Conservation (phyloP, 1,140 invertebrate genomes). For the Polyergus mexicanus region DNA sequence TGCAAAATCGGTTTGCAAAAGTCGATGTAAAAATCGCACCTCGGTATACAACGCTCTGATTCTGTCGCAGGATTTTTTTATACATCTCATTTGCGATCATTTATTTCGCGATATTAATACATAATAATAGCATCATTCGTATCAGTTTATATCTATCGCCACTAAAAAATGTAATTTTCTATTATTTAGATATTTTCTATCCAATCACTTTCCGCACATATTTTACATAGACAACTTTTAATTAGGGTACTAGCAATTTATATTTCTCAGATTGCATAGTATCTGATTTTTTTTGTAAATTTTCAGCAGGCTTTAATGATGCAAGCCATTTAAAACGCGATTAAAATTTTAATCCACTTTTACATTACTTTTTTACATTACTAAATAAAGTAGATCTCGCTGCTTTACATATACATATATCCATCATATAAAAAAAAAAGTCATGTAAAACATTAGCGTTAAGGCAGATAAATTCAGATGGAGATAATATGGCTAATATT, state of each 20-base stretch:
- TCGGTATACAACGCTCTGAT: not conserved
- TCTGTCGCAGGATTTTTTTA: not conserved
- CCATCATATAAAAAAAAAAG: not conserved
- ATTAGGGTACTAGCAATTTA: not conserved
- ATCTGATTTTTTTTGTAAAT: not conserved
- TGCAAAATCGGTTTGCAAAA: slow-evolving; percentile 66
- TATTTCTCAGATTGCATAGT: not conserved
- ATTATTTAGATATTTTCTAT: not conserved
- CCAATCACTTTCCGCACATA: not conserved
- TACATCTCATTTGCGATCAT: not conserved
- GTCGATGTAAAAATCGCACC: not conserved
- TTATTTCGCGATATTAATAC: slow-evolving; percentile 1
- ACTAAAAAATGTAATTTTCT: not conserved
- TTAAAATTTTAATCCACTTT: not conserved
- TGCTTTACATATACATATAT: not conserved
- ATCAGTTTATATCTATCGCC: slow-evolving; percentile 1
- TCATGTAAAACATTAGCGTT: not conserved
- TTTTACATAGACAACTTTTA: not conserved
- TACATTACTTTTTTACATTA: not conserved
- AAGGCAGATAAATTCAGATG: not conserved
- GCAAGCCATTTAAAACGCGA: not conserved
- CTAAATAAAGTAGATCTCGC: too few species aligned
- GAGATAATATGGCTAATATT: too few species aligned
- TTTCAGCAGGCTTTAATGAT: not conserved
- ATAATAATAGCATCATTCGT: too few species aligned